These are phyloP conservation scores for Orchesella cincta DNA, from an alignment of 1,140 invertebrate genomes.

Conservation along the genomic window DNA sequence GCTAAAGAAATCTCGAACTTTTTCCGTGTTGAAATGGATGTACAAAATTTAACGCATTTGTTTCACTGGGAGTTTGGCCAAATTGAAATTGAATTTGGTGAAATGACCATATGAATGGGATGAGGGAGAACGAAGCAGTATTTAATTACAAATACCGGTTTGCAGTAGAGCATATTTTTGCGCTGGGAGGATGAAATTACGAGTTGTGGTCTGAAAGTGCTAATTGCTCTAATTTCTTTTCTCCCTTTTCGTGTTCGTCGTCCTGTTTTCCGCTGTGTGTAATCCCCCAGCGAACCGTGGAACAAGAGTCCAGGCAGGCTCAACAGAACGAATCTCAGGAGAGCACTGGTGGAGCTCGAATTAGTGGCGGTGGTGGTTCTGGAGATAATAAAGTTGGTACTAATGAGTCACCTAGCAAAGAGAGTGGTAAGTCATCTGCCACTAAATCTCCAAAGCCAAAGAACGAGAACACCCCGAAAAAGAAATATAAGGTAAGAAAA, in stretches of 20 bases:
- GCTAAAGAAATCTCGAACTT: too few relatives aligned
- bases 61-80: too few relatives aligned
- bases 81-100: too few relatives aligned
- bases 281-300: constrained; percentile 1
- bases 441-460: neutral
- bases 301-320: neutral
- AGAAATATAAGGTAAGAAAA: constrained; percentile 19
- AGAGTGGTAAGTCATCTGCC: neutral
- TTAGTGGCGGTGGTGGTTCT: neutral
- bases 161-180: too few relatives aligned
- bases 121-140: too few relatives aligned
- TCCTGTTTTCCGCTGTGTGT: neutral
- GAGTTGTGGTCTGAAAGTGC: neutral
- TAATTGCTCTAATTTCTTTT: constrained; percentile 10
- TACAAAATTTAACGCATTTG: too few relatives aligned
- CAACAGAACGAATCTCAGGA: neutral
- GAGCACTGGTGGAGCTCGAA: constrained; percentile 5
- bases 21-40: too few relatives aligned
- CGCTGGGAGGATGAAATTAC: too few relatives aligned
- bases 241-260: neutral
- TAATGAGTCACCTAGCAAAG: constrained; percentile 6
- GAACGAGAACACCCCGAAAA: too few relatives aligned
- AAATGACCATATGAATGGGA: too few relatives aligned
- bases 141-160: too few relatives aligned
- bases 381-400: neutral